Percentiles rank a stretch among this genome's conserved stretches.
These are phyloP conservation scores for Xylocampa areola DNA, from an alignment of 2,888 invertebrate genomes.

Conservation along the genomic window DNA sequence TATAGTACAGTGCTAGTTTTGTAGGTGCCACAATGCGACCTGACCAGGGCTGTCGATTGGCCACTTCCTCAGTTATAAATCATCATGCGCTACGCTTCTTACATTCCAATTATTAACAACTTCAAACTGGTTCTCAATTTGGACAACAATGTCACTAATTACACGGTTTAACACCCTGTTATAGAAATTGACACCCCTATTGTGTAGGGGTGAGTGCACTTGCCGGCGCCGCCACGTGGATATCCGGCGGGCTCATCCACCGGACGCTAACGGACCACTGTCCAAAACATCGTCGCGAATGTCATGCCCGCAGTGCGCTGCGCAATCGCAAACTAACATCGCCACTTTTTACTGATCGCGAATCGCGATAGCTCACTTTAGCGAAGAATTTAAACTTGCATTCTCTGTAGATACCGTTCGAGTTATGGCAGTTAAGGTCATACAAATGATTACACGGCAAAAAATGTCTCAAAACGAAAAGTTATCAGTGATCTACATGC, in stretches of 20 bases:
- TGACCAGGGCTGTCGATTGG: slow-evolving; percentile 44
- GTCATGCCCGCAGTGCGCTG: slow-evolving; percentile 54
- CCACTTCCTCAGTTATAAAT: slow-evolving; percentile 22
- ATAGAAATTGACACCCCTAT: slow-evolving; percentile 44
- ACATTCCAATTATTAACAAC: slow-evolving; percentile 21
- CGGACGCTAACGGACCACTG: slow-evolving; percentile 81
- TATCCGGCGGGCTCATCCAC: slow-evolving; percentile 84
- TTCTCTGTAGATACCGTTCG: slow-evolving; percentile 27
- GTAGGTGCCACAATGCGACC: slow-evolving; percentile 36
- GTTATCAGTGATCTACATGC: slow-evolving; percentile 39
- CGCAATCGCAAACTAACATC: slow-evolving; percentile 51
- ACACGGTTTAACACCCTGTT: slow-evolving; percentile 1
- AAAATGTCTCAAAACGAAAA: slow-evolving; percentile 25
- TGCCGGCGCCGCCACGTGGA: slow-evolving; percentile 59
- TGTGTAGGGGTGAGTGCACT: slow-evolving; percentile 69
- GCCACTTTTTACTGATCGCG: slow-evolving; percentile 44
- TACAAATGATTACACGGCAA: slow-evolving; percentile 22
- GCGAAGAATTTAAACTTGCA: slow-evolving; percentile 27
- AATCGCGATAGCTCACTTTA: slow-evolving; percentile 46
- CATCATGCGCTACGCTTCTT: slow-evolving; percentile 14
- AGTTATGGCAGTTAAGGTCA: slow-evolving; percentile 20
- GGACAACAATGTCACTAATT: neutral
- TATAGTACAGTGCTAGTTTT: slow-evolving; percentile 49
- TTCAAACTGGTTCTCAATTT: neutral
- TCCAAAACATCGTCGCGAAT: slow-evolving; percentile 71